Evolutionary conservation across 2,888 invertebrate genomes (phyloP).

Genomic region (Caenorhabditis panamensis): DNA sequence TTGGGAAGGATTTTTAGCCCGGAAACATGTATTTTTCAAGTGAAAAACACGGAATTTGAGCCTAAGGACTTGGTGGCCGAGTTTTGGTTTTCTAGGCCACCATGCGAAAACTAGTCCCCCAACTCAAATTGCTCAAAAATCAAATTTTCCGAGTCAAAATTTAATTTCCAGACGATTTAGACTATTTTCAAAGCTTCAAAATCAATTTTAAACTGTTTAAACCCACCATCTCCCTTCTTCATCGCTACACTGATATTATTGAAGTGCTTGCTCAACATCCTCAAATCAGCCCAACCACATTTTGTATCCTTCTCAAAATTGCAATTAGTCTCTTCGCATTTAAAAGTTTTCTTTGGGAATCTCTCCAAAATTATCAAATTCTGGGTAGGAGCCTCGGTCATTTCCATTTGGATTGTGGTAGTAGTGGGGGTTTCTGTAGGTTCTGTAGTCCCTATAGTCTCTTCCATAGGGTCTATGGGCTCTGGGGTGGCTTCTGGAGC

Average conservation of each 20-base stretch:
- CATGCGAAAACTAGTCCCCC: neutral
- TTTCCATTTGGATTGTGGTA: slow-evolving; percentile 15
- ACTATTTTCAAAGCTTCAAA: neutral
- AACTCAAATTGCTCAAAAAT: neutral
- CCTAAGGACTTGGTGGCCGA: neutral
- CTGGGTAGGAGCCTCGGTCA: neutral
- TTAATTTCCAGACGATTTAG: neutral
- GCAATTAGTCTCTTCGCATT: slow-evolving; percentile 52
- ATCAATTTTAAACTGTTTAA: neutral
- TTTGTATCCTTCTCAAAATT: slow-evolving; percentile 59
- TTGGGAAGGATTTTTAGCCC: too few relatives aligned
- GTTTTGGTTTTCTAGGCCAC: neutral
- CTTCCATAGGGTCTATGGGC: too few relatives aligned
- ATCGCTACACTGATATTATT: slow-evolving; percentile 73
- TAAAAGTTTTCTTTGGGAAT: neutral
- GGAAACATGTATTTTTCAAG: too few relatives aligned
- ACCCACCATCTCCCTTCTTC: slow-evolving; percentile 68
- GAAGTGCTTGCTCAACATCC: slow-evolving; percentile 66
- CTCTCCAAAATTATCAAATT: slow-evolving; percentile 30
- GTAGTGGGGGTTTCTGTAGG: neutral
- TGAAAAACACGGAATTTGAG: neutral
- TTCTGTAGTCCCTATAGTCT: too few relatives aligned
- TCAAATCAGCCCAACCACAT: slow-evolving; percentile 70
- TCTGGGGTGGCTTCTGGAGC: too few relatives aligned
- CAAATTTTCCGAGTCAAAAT: neutral